phyloP scores from a whole-genome alignment of 1,140 invertebrate species.

The Drosophila lacteicornis region DNA sequence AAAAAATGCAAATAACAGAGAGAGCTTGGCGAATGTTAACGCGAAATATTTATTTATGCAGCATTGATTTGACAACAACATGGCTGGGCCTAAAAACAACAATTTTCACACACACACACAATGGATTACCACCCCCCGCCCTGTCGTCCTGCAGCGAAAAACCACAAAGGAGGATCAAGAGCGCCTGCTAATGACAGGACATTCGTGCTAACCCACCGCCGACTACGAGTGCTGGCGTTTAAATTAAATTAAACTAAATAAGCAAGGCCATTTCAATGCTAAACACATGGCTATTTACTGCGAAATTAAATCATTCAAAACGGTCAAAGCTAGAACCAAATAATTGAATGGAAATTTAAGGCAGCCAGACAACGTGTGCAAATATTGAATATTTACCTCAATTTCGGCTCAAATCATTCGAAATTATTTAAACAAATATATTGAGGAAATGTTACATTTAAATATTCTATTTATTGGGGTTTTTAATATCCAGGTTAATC shows the following conservation, averaged over 20 bases:
- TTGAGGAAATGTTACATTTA: background rate
- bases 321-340: background rate
- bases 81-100: conserved; percentile 6
- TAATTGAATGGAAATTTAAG: background rate
- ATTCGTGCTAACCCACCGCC: conserved; percentile 32
- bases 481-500: background rate
- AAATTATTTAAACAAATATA: background rate
- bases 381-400: conserved; percentile 13
- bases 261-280: conserved; percentile 16
- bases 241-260: conserved; percentile 47
- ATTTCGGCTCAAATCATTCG: background rate
- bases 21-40: conserved; percentile 32
- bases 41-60: conserved; percentile 60
- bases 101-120: conserved; percentile 27
- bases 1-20: conserved; percentile 15
- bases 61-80: conserved; percentile 50
- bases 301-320: conserved; percentile 4
- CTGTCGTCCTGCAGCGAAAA: background rate
- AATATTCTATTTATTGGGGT: background rate
- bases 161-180: conserved; percentile 27
- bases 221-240: conserved; percentile 34
- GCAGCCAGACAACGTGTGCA: background rate
- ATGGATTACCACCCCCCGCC: conserved; percentile 29
- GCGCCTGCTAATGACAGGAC: conserved; percentile 55
- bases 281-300: conserved; percentile 13